Evolutionary conservation across 2,888 invertebrate species (phyloP), one percentile per base, ranked within the genome.

Genomic region (Synergus laeviventris): DNA sequence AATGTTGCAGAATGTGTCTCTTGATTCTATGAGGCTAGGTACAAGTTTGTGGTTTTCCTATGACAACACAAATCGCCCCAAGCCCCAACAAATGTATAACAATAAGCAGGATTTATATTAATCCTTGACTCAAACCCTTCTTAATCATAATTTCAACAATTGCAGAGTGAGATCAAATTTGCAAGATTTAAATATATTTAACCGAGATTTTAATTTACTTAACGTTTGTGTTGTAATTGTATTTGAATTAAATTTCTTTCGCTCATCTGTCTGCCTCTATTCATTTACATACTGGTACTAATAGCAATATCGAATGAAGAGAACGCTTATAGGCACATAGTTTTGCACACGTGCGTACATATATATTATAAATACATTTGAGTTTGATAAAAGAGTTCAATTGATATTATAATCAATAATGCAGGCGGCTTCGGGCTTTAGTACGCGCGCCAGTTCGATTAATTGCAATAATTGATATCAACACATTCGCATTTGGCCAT

Each of bases 401-500:
- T 56, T 56, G 56, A 56, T 56, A 56, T 24, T 56, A 56, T 24
- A 56, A 56, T 56, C 21, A 56, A 56, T 56, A 24, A 12, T 56
- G 56, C 12, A 56, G 18, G 42, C 42, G 42, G 56, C 21, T 56
- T 56, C 21, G 21, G 1, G 56, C 56, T 56, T 12, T 21, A 24
- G 11, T 12, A 21, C 21, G 11, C 21, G 11, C 21, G 11, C 14
- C 12, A 24, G 21, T 56, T 56, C 21, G 3, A 21, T 11, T 56
- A 56, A 56, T 56, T 56, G 56, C 12, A 18, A 56, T 56, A 56
- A 56, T 12, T 56, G 56, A 56, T 24, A 21, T 56, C 56, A 14
- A 18, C 56, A 12, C 1, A 21, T 56, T 24, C 56, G 21, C 21
- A 12, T 56, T 24, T 9, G 12, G 12, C 56, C 56, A 56, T 56